Conservation (phyloP, 1,140 invertebrate genomes). For the Caenorhabditis brenneri region DNA sequence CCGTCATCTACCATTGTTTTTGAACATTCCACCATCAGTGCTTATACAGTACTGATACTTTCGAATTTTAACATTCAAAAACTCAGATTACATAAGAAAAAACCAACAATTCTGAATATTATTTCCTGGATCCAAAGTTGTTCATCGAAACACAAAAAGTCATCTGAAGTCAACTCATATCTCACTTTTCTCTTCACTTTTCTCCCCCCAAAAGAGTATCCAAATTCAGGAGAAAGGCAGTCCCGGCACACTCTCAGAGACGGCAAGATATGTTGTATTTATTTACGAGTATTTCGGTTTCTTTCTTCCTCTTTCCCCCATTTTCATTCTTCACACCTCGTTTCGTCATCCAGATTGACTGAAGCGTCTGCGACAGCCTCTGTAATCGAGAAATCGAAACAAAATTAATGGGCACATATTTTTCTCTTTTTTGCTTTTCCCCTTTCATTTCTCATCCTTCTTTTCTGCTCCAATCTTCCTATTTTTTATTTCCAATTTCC, state of each 20-base stretch:
- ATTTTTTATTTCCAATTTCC: background rate
- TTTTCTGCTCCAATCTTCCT: background rate
- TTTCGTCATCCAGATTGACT: constrained; percentile 34
- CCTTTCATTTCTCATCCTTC: background rate
- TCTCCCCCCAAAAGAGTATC: background rate
- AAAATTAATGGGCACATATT: constrained; percentile 26
- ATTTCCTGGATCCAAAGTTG: no score
- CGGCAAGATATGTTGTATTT: constrained; percentile 28
- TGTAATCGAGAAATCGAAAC: constrained; percentile 33
- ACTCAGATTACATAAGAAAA: no score
- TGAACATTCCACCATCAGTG: no score
- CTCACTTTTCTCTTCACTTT: background rate
- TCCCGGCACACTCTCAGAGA: background rate
- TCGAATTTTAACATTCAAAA: no score
- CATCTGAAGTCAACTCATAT: background rate
- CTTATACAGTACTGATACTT: no score
- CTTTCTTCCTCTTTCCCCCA: background rate
- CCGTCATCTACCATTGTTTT: no score
- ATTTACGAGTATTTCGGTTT: constrained; percentile 7
- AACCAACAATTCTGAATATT: no score
- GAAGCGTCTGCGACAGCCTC: background rate
- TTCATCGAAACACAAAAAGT: no score
- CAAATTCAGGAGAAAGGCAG: background rate
- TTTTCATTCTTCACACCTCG: constrained; percentile 31
- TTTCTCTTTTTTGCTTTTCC: background rate